Base-by-base conservation (phyloP, 2,113 vertebrate species). In the Tricholaema leucomelas region DNA sequence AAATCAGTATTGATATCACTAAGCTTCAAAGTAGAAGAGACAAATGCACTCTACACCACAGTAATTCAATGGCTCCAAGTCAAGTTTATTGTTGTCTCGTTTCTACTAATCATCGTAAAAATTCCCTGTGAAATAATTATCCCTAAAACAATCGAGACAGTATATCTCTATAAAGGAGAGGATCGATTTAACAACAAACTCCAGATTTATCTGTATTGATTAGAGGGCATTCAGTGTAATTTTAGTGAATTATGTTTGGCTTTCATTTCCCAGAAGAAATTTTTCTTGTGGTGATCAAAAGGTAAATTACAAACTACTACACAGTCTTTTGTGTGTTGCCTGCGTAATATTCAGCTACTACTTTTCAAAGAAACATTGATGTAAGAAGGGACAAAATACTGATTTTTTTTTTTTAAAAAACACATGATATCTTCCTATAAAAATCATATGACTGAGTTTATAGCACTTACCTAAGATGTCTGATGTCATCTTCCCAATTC, bases 101-200 rank as follows among this genome's bases (percentile, higher is more conserved):
- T 97, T 97, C 92, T 96, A 92, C 91, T 97, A 97, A 97, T 97
- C 96, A 97, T 97, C 92, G 96, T 95, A 97, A 97, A 98, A 97
- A 97, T 97, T 95, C 94, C 95, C 79, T 84, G 91, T 93, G 95
- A 98, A 98, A 93, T 95, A 98, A 97, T 98, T 97, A 98, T 96
- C 97, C 96, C 97, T 97, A 97, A 98, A 98, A 98, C 98, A 98
- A 98, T 98, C 97, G 97, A 96, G 97, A 97, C 96, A 95, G 96
- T 96, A 95, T 96, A 97, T 97, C 95, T 97, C 97, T 97, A 95
- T 95, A 97, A 97, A 97, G 93, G 95, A 97, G 91, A 96, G 95
- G 96, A 98, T 98, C 95, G 97, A 99, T 98, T 98, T 97, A 97
- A 97, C 97, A 98, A 98, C 98, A 98, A 98, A 98, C 97, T 98